These are phyloP conservation scores for Bombus confusus DNA, from an alignment of 1,140 invertebrate genomes.

Conservation along the genomic window DNA sequence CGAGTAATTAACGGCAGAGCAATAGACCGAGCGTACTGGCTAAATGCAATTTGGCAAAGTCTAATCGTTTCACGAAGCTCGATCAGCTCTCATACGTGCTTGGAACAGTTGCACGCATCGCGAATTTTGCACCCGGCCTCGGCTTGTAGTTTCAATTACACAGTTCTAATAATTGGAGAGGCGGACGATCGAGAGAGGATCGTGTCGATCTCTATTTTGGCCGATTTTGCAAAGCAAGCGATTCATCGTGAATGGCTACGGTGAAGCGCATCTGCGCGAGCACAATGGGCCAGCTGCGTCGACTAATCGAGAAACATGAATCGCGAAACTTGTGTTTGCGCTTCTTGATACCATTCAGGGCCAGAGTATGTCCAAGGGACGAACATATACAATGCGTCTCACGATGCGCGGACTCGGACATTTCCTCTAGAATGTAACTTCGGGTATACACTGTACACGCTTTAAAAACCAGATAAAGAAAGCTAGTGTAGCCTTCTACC, in stretches of 20 bases:
- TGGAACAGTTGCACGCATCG: neutral
- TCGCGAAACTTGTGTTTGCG: neutral
- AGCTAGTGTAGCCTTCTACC: no score
- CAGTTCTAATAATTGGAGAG: neutral
- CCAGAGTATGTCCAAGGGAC: neutral
- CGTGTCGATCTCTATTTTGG: neutral
- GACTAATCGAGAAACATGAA: neutral
- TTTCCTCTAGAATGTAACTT: no score
- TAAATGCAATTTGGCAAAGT: neutral
- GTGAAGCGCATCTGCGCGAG: neutral
- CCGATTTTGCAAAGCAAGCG: neutral
- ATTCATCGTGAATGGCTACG: neutral
- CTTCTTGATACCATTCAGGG: neutral
- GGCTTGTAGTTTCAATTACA: neutral
- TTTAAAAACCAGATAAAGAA: no score
- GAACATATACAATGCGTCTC: no score
- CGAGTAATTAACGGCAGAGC: neutral
- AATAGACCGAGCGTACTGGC: neutral
- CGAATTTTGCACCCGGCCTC: neutral
- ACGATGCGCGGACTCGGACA: no score
- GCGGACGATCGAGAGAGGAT: neutral
- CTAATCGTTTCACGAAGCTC: neutral
- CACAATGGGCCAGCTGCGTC: neutral
- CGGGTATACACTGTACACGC: no score
- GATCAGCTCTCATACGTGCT: neutral